A percentile compares a stretch with the other conserved stretches of the same genome.
These are phyloP conservation scores for Papio anubis DNA, from an alignment of 2,113 vertebrate genomes.

Conservation along the genomic window DNA sequence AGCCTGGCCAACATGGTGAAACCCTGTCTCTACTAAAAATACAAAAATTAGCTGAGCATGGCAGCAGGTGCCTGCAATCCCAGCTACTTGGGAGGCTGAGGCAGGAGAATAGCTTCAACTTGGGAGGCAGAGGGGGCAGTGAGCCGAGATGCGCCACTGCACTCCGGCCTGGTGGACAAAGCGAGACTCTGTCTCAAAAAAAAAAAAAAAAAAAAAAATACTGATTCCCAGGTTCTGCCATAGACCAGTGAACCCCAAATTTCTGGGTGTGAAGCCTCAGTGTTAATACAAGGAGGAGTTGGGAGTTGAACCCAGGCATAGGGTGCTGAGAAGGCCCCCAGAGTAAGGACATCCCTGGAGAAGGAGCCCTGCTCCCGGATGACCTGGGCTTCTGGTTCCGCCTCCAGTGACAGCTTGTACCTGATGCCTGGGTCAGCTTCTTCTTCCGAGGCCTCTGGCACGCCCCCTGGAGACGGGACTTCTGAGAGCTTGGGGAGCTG, in stretches of 20 bases:
- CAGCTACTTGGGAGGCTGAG: not conserved
- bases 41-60: not conserved
- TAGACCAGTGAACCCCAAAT: not conserved
- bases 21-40: not conserved
- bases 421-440: constrained; percentile 42
- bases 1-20: not conserved
- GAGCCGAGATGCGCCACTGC: no score
- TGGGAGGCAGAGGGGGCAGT: no score
- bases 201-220: no score
- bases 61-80: not conserved
- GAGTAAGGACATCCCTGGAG: not conserved
- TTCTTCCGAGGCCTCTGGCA: constrained; percentile 68
- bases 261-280: not conserved
- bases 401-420: not conserved
- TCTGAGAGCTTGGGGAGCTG: constrained; percentile 12
- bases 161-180: no score
- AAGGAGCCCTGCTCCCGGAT: not conserved
- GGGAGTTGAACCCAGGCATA: not conserved
- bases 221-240: not conserved
- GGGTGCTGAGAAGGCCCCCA: not conserved
- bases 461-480: not conserved
- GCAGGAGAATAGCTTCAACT: no score
- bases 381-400: not conserved
- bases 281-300: not conserved
- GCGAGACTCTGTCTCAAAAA: no score